Evolutionary conservation across 1,140 invertebrate species (phyloP), one percentile per base, ranked within the genome.

Genomic region (Neoseiulus cucumeris): DNA sequence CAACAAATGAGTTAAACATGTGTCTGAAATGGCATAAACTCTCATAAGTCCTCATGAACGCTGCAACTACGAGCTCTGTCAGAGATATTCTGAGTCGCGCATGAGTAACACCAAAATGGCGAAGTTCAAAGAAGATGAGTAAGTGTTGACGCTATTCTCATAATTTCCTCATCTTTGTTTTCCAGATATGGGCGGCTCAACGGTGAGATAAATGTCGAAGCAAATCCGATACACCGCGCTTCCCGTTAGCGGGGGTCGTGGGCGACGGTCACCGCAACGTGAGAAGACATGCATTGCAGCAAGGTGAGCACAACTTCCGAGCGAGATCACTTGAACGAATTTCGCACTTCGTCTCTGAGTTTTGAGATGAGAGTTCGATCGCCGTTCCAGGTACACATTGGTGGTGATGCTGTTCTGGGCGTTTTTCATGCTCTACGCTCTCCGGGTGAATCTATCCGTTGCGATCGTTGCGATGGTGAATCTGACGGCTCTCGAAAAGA

Each of bases 401-500:
- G 69, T 69, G 12, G 44, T 70, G n/a, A 51, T 71, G 41, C 68
- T 69, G n/a, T 67, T 71, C 30, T 41, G 70, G 28, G 70, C 69
- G 1, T 64, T 69, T 59, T 66, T 67, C n/a, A 70, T 70, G 33
- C 68, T 70, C 65, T 71, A 71, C 51, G 67, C 70, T 28, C 67
- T 68, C 42, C 64, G 70, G n/a, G 69, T 70, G 20, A 70, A 70
- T 51, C 66, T 71, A 42, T 70, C 65, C 51, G 68, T 71, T 22
- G 69, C 70, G 7, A 70, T 71, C 22, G 67, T 71, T 22, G 70
- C 70, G 12, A 70, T 71, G 69, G 68, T 70, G n/a, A 68, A 70
- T 66, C 47, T 67, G 14, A 67, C 64, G n/a, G 64, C 55, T 14
- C 22, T 59, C 14, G 51, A 59, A 25, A 59, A 33, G 6, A 33